Evolutionary conservation across 2,113 vertebrate species (phyloP), one percentile per base, ranked within the genome.

Genomic region (Cynocephalus volans): DNA sequence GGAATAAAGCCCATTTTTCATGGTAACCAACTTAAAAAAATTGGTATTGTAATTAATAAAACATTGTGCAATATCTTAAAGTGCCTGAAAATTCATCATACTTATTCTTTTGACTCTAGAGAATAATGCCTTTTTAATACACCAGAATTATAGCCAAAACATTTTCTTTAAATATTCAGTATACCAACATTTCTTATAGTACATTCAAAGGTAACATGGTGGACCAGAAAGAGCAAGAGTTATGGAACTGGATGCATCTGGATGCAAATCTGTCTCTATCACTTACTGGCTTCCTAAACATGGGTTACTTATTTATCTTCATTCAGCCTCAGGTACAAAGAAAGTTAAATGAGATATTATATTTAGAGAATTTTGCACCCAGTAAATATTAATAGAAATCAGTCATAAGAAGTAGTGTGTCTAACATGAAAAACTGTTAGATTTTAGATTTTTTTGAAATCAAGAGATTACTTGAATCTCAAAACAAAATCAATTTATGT

Each of bases 401-500:
- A 82, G 26, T 85, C 65, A 83, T 60, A 65, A 88, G 69, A 64
- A 79, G 62, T 67, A 41, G 8, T 50, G 36, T 6, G 6, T 80
- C 48, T 28, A 81, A 67, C 56, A 33, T 52, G 1, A 26, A 93
- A 95, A 88, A 54, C 2, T 31, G 4, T 92, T n/a, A n/a, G n/a
- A n/a, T n/a, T 93, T 62, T 24, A 52, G 11, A 54, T 70, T 76
- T 90, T 90, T 52, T 95, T 70, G 3, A 33, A 80, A 95, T 95
- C n/a, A 95, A 73, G 72, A 76, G 28, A 70, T 77, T 95, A 93
- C 26, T 56, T 88, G 14, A 89, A 94, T 95, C 52, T 76, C 73
- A 97, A 81, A 52, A 31, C 70, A 77, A 84, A 96, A 93, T 95
- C 60, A 95, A 54, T 72, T 73, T 87, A 82, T 64, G 33, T 50